Conservation (phyloP, 2,113 vertebrate species). For the Nicator chloris region DNA sequence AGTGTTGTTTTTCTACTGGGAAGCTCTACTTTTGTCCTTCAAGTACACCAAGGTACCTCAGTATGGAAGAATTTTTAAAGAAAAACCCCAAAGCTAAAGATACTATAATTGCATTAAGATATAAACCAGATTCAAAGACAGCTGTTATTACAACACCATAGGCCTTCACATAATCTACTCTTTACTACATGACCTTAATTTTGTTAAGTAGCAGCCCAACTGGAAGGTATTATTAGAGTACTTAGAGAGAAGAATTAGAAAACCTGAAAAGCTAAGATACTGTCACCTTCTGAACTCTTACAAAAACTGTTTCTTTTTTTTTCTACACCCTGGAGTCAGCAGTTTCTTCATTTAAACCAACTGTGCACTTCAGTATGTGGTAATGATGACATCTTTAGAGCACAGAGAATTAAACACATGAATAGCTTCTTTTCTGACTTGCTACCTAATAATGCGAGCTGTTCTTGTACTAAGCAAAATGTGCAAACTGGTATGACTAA, state of each 20-base stretch:
- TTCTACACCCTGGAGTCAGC: background rate
- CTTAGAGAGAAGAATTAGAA: background rate
- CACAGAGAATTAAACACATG: background rate
- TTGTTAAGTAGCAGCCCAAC: background rate
- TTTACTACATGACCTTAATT: background rate
- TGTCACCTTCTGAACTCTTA: background rate
- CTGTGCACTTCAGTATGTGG: background rate
- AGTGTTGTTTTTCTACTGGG: background rate
- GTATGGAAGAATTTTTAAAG: background rate
- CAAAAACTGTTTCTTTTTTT: rapidly evolving
- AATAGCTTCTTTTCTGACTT: background rate
- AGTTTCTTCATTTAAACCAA: background rate
- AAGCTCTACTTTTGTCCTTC: background rate
- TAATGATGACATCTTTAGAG: background rate
- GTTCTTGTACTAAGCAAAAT: background rate
- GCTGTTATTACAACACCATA: background rate
- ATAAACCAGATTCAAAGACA: background rate
- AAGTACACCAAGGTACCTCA: background rate
- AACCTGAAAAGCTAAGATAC: background rate
- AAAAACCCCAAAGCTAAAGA: background rate
- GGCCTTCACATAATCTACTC: background rate
- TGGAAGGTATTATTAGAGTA: background rate
- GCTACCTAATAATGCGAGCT: background rate
- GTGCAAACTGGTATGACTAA: background rate
- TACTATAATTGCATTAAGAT: background rate